Evolutionary conservation across 2,113 vertebrate genomes (phyloP).

Genomic region (Sinocyclocheilus rhinocerous): DNA sequence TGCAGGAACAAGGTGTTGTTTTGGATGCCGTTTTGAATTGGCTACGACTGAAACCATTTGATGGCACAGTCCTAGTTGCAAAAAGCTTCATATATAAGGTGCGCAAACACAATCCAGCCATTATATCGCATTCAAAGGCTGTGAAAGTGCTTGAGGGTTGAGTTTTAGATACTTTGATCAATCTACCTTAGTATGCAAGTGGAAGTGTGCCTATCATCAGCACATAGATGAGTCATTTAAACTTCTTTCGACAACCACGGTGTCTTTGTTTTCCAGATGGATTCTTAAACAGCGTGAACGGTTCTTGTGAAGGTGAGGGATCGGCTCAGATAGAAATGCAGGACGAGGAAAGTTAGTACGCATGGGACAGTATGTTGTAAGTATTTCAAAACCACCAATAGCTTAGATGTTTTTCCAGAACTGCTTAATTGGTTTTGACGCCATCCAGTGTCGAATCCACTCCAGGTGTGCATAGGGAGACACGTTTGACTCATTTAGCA

Average conservation of each 20-base stretch:
- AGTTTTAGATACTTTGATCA: neutral
- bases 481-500: neutral
- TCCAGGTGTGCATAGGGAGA: neutral
- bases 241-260: neutral
- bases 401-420: neutral
- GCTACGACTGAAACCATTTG: conserved; percentile 27
- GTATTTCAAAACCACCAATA: neutral
- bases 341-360: conserved; percentile 37
- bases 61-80: conserved; percentile 4
- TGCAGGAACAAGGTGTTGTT: conserved; percentile 13
- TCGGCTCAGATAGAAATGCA: neutral
- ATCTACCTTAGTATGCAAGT: neutral
- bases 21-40: conserved; percentile 21
- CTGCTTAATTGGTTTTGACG: neutral
- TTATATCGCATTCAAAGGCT: conserved; percentile 14
- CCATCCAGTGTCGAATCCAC: neutral
- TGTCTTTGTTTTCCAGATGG: conserved; percentile 11
- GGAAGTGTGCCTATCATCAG: neutral
- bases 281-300: neutral
- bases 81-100: neutral
- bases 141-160: neutral
- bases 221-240: neutral
- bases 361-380: conserved; percentile 24
- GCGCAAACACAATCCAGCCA: neutral
- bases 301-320: conserved; percentile 43